Evolutionary conservation across 2,113 vertebrate genomes (phyloP).

Genomic region (Salminus brasiliensis): DNA sequence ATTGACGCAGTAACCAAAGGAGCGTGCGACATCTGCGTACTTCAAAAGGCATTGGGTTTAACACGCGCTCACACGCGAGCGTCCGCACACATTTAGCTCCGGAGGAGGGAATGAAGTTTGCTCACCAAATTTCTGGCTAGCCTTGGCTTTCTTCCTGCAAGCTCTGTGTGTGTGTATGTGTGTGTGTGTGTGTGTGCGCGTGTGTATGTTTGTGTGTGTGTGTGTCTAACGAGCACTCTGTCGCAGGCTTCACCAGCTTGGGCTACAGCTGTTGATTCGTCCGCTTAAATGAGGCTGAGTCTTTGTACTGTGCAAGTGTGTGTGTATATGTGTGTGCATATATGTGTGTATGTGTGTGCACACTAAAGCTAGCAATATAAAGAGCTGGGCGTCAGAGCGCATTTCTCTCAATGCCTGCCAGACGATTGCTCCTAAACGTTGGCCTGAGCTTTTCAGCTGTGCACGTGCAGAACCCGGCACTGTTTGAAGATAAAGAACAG

Average conservation of each 20-base stretch:
- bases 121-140: constrained; percentile 48
- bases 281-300: constrained; percentile 53
- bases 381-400: constrained; percentile 16
- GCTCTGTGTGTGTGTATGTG: constrained; percentile 57
- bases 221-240: constrained; percentile 32
- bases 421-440: constrained; percentile 63
- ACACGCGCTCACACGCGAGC: no score
- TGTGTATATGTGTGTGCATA: constrained; percentile 53
- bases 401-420: constrained; percentile 62
- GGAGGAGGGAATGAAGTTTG: constrained; percentile 61
- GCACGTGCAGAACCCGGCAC: constrained; percentile 44
- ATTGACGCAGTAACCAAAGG: constrained; percentile 56
- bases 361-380: constrained; percentile 35
- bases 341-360: constrained; percentile 31
- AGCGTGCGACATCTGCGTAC: constrained; percentile 50
- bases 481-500: constrained; percentile 74
- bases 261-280: constrained; percentile 55
- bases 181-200: constrained; percentile 48
- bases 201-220: constrained; percentile 54
- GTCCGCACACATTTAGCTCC: constrained; percentile 49
- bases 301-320: constrained; percentile 45
- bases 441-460: constrained; percentile 54
- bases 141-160: constrained; percentile 44
- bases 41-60: constrained; percentile 49
- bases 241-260: constrained; percentile 54